Conservation (phyloP, 1,140 invertebrate species). For the Drosophila bifasciata region DNA sequence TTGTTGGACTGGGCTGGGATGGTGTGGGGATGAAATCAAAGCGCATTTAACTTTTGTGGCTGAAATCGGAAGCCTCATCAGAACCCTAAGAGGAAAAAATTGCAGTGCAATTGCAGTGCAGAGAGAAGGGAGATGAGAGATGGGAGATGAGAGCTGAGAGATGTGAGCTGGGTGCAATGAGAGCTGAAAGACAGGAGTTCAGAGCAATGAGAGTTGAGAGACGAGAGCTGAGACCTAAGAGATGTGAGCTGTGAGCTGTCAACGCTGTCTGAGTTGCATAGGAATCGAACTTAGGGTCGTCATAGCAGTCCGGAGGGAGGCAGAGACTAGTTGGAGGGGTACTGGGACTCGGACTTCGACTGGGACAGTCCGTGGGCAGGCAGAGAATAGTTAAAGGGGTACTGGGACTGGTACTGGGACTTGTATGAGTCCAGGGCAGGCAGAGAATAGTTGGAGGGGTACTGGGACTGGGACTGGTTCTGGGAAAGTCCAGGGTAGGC, state of each 20-base stretch:
- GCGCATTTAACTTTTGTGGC: constrained; percentile 78
- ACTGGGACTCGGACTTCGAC: too few species aligned
- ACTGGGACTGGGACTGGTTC: too few species aligned
- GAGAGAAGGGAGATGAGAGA: background rate
- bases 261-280: constrained; percentile 12
- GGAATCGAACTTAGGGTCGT: background rate
- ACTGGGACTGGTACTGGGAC: background rate
- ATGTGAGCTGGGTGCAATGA: too few species aligned
- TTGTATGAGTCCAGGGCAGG: too few species aligned
- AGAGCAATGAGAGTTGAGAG: too few species aligned
- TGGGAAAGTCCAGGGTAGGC: too few species aligned
- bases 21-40: constrained; percentile 67
- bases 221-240: too few species aligned
- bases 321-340: constrained; percentile 1
- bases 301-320: background rate
- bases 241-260: constrained; percentile 20
- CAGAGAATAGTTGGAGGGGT: constrained; percentile 1
- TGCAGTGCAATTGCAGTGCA: too few species aligned
- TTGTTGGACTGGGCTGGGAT: constrained; percentile 5
- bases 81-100: constrained; percentile 42
- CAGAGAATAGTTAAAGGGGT: too few species aligned
- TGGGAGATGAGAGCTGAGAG: background rate
- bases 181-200: too few species aligned
- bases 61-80: constrained; percentile 27
- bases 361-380: too few species aligned